Conservation (phyloP, 2,113 vertebrate genomes). For the Amblyopsis rosae region DNA sequence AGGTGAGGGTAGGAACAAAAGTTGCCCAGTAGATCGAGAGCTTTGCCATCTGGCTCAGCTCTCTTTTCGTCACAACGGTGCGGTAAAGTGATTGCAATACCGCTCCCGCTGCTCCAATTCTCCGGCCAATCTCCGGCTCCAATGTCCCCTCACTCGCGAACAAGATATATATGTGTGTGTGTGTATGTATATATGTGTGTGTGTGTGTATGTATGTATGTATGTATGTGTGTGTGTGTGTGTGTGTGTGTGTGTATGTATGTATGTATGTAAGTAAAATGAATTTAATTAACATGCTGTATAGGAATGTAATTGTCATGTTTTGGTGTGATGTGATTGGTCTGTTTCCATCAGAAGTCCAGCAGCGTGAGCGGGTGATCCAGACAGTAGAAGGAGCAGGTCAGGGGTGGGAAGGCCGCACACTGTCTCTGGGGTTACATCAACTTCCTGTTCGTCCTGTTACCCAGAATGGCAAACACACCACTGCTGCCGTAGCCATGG, state of each 20-base stretch:
- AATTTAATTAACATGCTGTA: too few relatives aligned
- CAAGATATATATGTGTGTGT: background rate
- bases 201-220: background rate
- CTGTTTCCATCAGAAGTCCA: constrained; percentile 58
- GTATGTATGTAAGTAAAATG: background rate
- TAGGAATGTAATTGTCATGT: background rate
- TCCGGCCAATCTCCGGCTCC: too few relatives aligned
- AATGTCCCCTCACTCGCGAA: too few relatives aligned
- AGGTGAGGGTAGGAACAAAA: too few relatives aligned
- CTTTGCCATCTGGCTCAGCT: too few relatives aligned
- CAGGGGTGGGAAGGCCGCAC: constrained; percentile 86
- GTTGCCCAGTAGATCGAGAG: too few relatives aligned
- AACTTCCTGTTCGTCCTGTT: constrained; percentile 86
- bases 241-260: too few relatives aligned
- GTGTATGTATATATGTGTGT: background rate
- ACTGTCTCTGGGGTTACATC: constrained; percentile 85
- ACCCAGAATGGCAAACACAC: constrained; percentile 93
- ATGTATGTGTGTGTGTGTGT: background rate
- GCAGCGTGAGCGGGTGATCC: constrained; percentile 91
- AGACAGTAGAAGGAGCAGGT: constrained; percentile 86
- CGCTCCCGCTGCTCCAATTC: too few relatives aligned
- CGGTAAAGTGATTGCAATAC: too few relatives aligned
- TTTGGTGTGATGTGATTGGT: background rate
- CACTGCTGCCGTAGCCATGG: constrained; percentile 73
- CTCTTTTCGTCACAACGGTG: too few relatives aligned